Percentiles rank a stretch among this genome's conserved stretches.
These are phyloP conservation scores for Silurus meridionalis DNA, from an alignment of 2,113 vertebrate species.

Conservation along the genomic window DNA sequence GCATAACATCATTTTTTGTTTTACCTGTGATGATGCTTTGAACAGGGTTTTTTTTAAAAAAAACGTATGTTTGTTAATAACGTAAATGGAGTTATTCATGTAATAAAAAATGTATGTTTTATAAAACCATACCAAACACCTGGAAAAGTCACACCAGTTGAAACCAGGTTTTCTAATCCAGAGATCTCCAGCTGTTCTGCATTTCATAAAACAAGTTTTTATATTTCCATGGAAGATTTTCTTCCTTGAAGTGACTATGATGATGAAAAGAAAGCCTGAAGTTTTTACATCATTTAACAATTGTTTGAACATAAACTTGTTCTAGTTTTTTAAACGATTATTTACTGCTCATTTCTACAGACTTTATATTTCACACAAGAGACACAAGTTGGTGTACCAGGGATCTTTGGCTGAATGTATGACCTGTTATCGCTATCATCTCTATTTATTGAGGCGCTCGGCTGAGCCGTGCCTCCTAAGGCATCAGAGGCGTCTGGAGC, in stretches of 20 bases:
- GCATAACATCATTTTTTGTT: no score
- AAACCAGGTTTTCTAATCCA: not conserved
- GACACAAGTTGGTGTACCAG: not conserved
- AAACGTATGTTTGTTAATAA: no score
- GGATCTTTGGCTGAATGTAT: constrained; percentile 1
- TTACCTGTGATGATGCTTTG: not conserved
- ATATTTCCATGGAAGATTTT: not conserved
- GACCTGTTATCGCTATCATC: constrained; percentile 49
- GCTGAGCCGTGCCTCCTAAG: constrained; percentile 48
- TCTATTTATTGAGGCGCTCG: constrained; percentile 50
- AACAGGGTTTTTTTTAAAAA: not conserved
- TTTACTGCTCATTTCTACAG: not conserved
- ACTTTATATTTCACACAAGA: not conserved
- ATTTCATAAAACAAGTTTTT: not conserved
- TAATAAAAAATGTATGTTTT: not conserved
- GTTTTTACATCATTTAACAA: not conserved
- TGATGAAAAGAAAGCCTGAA: not conserved
- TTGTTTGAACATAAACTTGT: not conserved
- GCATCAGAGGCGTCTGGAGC: constrained; percentile 49
- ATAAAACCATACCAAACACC: not conserved
- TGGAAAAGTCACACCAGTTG: not conserved
- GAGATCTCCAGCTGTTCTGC: not conserved
- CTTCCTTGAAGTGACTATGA: not conserved
- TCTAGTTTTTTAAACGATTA: not conserved
- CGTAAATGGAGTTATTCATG: not conserved